A percentile compares a stretch with the other conserved stretches of the same genome.
These are phyloP conservation scores for Hypomecis punctinalis DNA, from an alignment of 2,888 invertebrate species.

Conservation along the genomic window DNA sequence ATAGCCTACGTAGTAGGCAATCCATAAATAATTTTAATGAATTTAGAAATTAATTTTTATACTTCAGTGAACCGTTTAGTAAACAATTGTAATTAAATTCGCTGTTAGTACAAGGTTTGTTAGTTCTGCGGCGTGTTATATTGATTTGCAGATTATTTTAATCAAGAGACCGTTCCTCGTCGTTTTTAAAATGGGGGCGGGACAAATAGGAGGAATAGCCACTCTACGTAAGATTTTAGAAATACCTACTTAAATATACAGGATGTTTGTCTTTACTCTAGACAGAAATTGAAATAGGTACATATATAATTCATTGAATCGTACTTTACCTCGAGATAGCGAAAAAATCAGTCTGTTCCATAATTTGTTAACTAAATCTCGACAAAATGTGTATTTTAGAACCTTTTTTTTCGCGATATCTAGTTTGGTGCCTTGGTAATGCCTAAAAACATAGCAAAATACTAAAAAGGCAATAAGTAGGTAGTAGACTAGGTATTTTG, in stretches of 20 bases:
- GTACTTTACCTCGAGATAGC: too few species aligned
- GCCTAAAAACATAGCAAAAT: too few species aligned
- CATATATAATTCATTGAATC: too few species aligned
- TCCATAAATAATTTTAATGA: background rate
- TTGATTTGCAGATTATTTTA: background rate
- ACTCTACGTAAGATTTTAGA: conserved; percentile 53
- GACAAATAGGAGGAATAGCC: conserved; percentile 66
- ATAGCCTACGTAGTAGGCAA: background rate
- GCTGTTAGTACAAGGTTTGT: background rate
- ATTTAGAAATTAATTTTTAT: conserved; percentile 12
- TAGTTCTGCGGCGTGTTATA: background rate
- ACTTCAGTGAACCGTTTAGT: conserved; percentile 19
- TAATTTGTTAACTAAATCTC: too few species aligned
- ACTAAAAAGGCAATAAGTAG: too few species aligned
- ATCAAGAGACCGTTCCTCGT: background rate
- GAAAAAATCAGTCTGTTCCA: too few species aligned
- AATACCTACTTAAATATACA: background rate
- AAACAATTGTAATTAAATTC: conserved; percentile 22
- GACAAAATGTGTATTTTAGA: too few species aligned
- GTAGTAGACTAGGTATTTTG: too few species aligned
- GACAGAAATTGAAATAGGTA: too few species aligned
- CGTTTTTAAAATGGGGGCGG: conserved; percentile 60
- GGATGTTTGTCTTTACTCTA: too few species aligned
- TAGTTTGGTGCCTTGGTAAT: too few species aligned
- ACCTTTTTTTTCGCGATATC: too few species aligned